Percentiles rank a stretch among this genome's conserved stretches.
Conservation (phyloP, 2,113 vertebrate species). For the Axis porcinus region DNA sequence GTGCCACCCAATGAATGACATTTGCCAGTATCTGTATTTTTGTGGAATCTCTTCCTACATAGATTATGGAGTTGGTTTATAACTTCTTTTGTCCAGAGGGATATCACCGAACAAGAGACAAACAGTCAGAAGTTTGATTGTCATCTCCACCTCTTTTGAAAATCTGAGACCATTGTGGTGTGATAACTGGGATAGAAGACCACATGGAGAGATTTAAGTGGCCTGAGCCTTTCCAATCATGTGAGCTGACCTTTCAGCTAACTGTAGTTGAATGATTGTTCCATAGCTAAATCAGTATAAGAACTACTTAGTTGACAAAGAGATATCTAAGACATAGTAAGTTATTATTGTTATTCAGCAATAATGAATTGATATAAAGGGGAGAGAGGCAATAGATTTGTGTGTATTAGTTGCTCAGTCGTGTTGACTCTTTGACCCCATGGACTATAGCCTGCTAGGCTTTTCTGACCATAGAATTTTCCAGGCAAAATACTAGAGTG, state of each 20-base stretch:
- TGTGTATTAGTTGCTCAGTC: not conserved
- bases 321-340: not conserved
- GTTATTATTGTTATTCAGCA: not conserved
- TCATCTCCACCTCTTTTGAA: not conserved
- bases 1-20: not conserved
- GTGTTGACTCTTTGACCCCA: not conserved
- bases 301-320: not conserved
- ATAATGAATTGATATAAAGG: not conserved
- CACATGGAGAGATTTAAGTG: not conserved
- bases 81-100: not conserved
- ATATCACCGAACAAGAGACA: not conserved
- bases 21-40: too few species aligned
- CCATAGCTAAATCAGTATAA: not conserved
- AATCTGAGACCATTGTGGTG: not conserved
- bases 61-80: not conserved
- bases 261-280: not conserved
- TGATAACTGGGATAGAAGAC: not conserved
- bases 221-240: not conserved
- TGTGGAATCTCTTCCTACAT: not conserved
- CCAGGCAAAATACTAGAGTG: not conserved
- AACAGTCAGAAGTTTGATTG: not conserved
- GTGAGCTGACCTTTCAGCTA: not conserved
- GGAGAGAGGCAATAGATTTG: not conserved
- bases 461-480: not conserved
- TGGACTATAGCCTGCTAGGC: not conserved